phyloP scores from a whole-genome alignment of 2,888 invertebrate genomes.

The Acronicta leporina region DNA sequence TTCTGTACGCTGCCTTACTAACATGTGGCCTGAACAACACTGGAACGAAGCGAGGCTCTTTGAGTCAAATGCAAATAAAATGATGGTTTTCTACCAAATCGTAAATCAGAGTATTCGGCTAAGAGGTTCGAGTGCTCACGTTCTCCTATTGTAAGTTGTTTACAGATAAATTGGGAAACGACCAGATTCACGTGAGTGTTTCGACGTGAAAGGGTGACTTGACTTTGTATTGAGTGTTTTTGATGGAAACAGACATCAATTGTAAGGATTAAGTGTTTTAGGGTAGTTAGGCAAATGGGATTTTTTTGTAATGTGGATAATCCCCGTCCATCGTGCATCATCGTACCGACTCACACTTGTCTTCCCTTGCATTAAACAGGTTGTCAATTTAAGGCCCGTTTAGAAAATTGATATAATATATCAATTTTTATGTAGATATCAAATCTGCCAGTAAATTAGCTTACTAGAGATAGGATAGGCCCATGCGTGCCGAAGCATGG shows the following conservation, averaged over 20 bases:
- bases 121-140: conserved; percentile 38
- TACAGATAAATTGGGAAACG: conserved; percentile 34
- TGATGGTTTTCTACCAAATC: conserved; percentile 66
- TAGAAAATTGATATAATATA: too few species aligned
- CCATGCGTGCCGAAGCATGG: too few species aligned
- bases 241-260: neutral
- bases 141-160: conserved; percentile 39
- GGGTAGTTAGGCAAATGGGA: too few species aligned
- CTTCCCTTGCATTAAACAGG: too few species aligned
- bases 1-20: conserved; percentile 26
- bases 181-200: conserved; percentile 18
- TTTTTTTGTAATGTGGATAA: too few species aligned
- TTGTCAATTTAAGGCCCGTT: too few species aligned
- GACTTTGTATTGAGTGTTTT: neutral
- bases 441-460: too few species aligned
- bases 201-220: neutral
- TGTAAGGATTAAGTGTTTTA: too few species aligned
- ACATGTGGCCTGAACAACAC: conserved; percentile 58
- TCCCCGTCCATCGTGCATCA: too few species aligned
- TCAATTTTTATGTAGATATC: too few species aligned
- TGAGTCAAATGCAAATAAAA: conserved; percentile 67
- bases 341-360: too few species aligned
- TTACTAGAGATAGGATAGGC: too few species aligned
- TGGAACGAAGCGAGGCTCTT: conserved; percentile 57
- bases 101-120: conserved; percentile 71